phyloP scores from a whole-genome alignment of 2,113 vertebrate genomes.

The Periophthalmodon schlosseri region DNA sequence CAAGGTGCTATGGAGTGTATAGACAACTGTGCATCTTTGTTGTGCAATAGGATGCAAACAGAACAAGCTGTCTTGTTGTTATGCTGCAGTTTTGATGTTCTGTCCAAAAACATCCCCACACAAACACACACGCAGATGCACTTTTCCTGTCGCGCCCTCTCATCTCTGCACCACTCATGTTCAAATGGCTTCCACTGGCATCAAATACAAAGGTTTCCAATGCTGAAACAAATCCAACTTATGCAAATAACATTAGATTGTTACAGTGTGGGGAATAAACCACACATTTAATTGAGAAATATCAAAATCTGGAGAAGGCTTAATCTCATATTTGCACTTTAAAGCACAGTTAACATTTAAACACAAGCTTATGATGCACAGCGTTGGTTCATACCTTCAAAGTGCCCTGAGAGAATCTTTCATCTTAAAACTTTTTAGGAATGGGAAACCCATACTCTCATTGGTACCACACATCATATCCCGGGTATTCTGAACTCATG shows the following conservation, averaged over 20 bases:
- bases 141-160: conserved; percentile 41
- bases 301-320: conserved; percentile 37
- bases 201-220: conserved; percentile 61
- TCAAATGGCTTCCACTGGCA: conserved; percentile 69
- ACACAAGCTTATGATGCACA: conserved; percentile 58
- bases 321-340: conserved; percentile 70
- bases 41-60: conserved; percentile 68
- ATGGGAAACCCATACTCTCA: conserved; percentile 10
- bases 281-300: conserved; percentile 59
- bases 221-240: conserved; percentile 63
- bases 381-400: conserved; percentile 63
- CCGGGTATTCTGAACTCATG: not conserved
- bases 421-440: conserved; percentile 53
- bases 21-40: conserved; percentile 40
- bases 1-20: conserved; percentile 33
- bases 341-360: conserved; percentile 64
- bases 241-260: conserved; percentile 68
- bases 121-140: conserved; percentile 49
- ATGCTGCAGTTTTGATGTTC: conserved; percentile 68
- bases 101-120: conserved; percentile 66
- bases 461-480: not conserved
- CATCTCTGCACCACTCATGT: conserved; percentile 41
- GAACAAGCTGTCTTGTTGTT: conserved; percentile 66
- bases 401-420: conserved; percentile 59
- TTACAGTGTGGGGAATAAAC: conserved; percentile 21